A percentile compares a stretch with the other conserved stretches of the same genome.
phyloP scores from a whole-genome alignment of 2,888 invertebrate species.

The Dorcus hopei region DNA sequence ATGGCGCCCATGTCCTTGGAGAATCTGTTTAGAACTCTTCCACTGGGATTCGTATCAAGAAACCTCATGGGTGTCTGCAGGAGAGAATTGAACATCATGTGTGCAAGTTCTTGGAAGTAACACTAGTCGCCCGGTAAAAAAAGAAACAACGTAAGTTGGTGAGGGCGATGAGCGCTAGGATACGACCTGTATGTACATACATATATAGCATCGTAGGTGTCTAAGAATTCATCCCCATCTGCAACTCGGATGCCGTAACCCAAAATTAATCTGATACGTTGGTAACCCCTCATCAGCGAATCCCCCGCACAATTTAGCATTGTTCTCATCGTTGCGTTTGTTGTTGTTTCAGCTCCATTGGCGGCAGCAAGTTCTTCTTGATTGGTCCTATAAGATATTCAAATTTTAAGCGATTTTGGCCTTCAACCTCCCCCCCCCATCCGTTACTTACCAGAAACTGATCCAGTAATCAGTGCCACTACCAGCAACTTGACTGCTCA shows the following conservation, averaged over 20 bases:
- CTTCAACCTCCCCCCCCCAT: slow-evolving; percentile 10
- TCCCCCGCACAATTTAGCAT: too few species aligned
- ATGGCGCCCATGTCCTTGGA: slow-evolving; percentile 74
- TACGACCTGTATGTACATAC: slow-evolving; percentile 45
- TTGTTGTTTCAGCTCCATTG: not conserved
- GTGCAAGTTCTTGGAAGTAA: slow-evolving; percentile 73
- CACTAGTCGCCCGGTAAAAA: slow-evolving; percentile 76
- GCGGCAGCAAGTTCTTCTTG: slow-evolving; percentile 29
- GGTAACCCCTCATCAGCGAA: too few species aligned
- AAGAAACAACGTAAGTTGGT: slow-evolving; percentile 61
- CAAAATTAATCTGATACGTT: not conserved
- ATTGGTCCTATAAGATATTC: slow-evolving; percentile 31
- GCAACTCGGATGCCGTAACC: slow-evolving; percentile 1
- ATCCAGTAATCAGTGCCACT: slow-evolving; percentile 27
- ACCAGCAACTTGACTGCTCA: slow-evolving; percentile 20
- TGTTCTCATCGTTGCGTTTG: too few species aligned
- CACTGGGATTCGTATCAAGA: slow-evolving; percentile 82
- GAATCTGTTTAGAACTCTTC: slow-evolving; percentile 71
- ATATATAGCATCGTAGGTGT: slow-evolving; percentile 37
- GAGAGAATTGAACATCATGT: slow-evolving; percentile 79
- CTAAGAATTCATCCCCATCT: slow-evolving; percentile 1
- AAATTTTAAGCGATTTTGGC: not conserved
- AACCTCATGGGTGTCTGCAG: slow-evolving; percentile 77
- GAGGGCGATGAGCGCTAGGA: slow-evolving; percentile 37
- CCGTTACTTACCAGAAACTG: slow-evolving; percentile 24